Conservation (phyloP, 2,888 invertebrate genomes). For the Timandra comae region DNA sequence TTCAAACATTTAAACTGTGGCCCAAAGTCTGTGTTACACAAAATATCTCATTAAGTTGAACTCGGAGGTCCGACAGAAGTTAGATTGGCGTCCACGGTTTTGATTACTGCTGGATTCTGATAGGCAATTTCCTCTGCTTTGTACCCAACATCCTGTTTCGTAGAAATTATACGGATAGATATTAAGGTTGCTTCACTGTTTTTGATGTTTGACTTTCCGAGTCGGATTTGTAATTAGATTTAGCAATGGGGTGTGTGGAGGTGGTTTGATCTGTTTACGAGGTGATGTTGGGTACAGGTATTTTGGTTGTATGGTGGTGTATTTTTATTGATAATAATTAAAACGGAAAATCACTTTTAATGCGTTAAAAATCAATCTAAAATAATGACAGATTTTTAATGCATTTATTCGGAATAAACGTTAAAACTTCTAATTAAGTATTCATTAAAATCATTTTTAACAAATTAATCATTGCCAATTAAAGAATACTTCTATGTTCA, state of each 20-base stretch:
- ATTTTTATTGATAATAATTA: no score
- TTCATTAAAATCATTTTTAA: no score
- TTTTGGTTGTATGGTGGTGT: no score
- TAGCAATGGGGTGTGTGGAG: slow-evolving; percentile 5
- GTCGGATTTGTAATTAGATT: slow-evolving; percentile 2
- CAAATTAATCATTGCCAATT: no score
- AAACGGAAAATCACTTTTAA: no score
- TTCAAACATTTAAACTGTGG: background rate
- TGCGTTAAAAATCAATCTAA: no score
- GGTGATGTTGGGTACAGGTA: slow-evolving; percentile 1
- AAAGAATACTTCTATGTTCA: no score
- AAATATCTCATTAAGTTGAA: slow-evolving; percentile 59
- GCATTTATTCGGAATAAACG: no score
- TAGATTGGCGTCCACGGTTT: slow-evolving; percentile 53
- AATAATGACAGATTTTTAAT: no score
- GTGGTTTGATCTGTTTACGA: slow-evolving; percentile 5
- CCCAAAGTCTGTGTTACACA: slow-evolving; percentile 20
- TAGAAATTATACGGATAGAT: slow-evolving; percentile 50
- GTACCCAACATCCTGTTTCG: slow-evolving; percentile 50
- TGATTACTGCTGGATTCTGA: slow-evolving; percentile 58
- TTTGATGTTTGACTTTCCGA: slow-evolving; percentile 34
- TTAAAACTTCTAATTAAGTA: no score
- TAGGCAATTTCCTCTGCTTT: slow-evolving; percentile 74
- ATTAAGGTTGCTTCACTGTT: slow-evolving; percentile 48
- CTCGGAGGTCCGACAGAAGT: slow-evolving; percentile 55